Conservation (phyloP, 2,113 vertebrate species). For the Leiothrix lutea region DNA sequence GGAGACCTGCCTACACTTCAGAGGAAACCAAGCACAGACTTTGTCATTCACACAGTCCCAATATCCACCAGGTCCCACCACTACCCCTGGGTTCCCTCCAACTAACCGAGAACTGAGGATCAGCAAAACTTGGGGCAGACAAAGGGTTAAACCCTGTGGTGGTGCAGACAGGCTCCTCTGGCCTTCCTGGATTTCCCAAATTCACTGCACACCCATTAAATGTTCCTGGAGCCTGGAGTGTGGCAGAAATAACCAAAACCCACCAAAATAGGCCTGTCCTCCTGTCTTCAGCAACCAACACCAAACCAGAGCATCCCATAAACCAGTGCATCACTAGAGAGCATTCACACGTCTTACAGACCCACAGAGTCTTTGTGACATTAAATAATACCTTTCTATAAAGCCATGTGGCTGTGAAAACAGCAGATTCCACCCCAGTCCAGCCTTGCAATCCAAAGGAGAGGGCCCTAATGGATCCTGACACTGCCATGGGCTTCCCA, state of each 20-base stretch:
- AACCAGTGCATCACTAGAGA: accelerated
- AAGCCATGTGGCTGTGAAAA: not conserved
- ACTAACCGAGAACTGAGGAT: not conserved
- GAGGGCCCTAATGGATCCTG: not conserved
- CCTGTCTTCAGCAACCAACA: not conserved
- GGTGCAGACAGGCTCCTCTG: not conserved
- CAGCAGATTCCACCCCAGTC: not conserved
- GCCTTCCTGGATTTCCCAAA: not conserved
- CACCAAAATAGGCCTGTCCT: accelerated
- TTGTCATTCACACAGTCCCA: not conserved
- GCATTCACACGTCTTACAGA: no score
- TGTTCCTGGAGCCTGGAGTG: not conserved
- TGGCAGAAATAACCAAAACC: not conserved
- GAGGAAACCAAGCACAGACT: accelerated
- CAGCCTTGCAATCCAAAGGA: not conserved
- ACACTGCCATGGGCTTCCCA: not conserved
- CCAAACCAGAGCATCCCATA: accelerated
- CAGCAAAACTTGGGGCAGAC: not conserved
- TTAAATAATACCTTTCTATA: not conserved
- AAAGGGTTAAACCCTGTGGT: not conserved
- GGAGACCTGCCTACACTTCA: not conserved
- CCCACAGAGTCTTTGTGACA: not conserved
- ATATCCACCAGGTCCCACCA: accelerated
- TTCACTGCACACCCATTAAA: not conserved
- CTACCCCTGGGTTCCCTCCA: not conserved